phyloP scores from a whole-genome alignment of 2,888 invertebrate genomes.

The Pandemis heparana region DNA sequence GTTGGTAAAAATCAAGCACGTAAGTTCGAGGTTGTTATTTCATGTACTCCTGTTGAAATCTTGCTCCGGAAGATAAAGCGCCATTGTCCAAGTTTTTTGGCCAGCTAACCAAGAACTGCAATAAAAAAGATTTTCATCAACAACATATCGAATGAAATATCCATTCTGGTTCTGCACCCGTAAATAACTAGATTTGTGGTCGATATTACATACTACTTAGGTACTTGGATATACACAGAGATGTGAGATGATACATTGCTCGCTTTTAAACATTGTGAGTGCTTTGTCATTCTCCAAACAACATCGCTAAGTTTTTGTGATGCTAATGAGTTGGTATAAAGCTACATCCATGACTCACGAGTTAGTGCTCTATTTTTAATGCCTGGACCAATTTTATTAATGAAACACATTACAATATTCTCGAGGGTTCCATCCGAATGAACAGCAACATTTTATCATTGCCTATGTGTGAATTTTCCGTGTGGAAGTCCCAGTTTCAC shows the following conservation, averaged over 20 bases:
- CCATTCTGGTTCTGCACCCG: constrained; percentile 4
- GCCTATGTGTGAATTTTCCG: background rate
- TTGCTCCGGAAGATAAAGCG: background rate
- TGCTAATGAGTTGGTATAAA: constrained; percentile 32
- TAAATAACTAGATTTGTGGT: background rate
- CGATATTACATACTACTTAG: background rate
- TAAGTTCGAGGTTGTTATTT: no score
- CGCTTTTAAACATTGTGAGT: constrained; percentile 29
- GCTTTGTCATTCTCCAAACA: constrained; percentile 40
- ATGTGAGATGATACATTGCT: constrained; percentile 19
- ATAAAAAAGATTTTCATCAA: constrained; percentile 2
- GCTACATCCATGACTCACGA: constrained; percentile 26
- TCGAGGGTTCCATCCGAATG: background rate
- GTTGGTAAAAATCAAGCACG: background rate
- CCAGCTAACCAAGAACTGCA: background rate
- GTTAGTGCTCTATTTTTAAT: constrained; percentile 22
- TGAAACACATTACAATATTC: background rate
- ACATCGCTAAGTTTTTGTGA: constrained; percentile 24
- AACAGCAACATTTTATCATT: background rate
- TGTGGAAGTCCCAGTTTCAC: constrained; percentile 11
- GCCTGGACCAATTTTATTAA: background rate
- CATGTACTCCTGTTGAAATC: background rate
- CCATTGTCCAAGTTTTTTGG: constrained; percentile 1
- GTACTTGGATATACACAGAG: background rate
- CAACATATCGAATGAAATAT: background rate